A percentile compares a stretch with the other conserved stretches of the same genome.
phyloP scores from a whole-genome alignment of 2,113 vertebrate genomes.

The human (Homo sapiens) region GRCh38 chr18:36803001-36803500 shows the following conservation, averaged over 20 bases:
- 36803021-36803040: neutral
- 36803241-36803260: neutral
- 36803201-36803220: neutral
- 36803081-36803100: neutral
- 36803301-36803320: neutral
- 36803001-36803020: neutral
- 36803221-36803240: neutral
- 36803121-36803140: neutral
- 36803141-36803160: neutral
- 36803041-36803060: neutral
- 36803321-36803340: neutral
- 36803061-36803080: neutral
- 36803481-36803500: neutral
- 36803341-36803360: neutral
- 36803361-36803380: neutral
- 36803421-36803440: conserved; percentile 1
- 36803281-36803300: neutral
- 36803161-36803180: neutral
- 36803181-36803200: neutral
- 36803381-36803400: neutral
- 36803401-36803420: neutral
- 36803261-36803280: neutral
- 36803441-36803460: neutral
- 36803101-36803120: neutral
- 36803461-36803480: neutral